These are phyloP conservation scores for Saguinus midas DNA, from an alignment of 2,113 vertebrate species.

Conservation along the genomic window DNA sequence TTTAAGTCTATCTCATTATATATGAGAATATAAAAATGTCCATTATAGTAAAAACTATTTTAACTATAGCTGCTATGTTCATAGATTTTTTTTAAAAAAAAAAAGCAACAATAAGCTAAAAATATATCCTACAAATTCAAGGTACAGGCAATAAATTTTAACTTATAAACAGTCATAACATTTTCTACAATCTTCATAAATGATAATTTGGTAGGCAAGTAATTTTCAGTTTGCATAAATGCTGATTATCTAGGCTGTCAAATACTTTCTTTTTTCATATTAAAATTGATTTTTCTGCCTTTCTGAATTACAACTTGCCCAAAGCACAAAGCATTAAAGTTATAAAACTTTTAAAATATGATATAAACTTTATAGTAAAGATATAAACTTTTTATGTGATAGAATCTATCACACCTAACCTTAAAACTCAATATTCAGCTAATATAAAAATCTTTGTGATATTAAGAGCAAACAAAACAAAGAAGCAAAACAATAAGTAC, in stretches of 20 bases:
- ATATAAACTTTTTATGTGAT: slow-evolving; percentile 17
- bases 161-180: background rate
- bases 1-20: background rate
- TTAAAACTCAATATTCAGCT: slow-evolving; percentile 63
- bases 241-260: slow-evolving; percentile 66
- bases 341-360: slow-evolving; percentile 37
- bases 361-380: background rate
- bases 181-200: slow-evolving; percentile 50
- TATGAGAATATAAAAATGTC: background rate
- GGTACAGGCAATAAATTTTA: background rate
- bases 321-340: slow-evolving; percentile 63
- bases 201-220: slow-evolving; percentile 59
- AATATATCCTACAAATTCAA: slow-evolving; percentile 41
- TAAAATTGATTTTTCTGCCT: slow-evolving; percentile 75
- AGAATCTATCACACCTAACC: slow-evolving; percentile 53
- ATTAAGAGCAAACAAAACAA: slow-evolving; percentile 60
- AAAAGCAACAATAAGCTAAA: slow-evolving; percentile 6
- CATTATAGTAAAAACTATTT: background rate
- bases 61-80: background rate
- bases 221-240: slow-evolving; percentile 70
- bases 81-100: background rate
- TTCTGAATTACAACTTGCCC: slow-evolving; percentile 73
- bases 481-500: background rate
- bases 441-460: slow-evolving; percentile 39
- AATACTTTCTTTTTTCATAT: slow-evolving; percentile 75